A percentile compares a stretch with the other conserved stretches of the same genome.
These are phyloP conservation scores for Phataginus tetradactyla DNA, from an alignment of 2,797 vertebrate species.

Conservation along the genomic window DNA sequence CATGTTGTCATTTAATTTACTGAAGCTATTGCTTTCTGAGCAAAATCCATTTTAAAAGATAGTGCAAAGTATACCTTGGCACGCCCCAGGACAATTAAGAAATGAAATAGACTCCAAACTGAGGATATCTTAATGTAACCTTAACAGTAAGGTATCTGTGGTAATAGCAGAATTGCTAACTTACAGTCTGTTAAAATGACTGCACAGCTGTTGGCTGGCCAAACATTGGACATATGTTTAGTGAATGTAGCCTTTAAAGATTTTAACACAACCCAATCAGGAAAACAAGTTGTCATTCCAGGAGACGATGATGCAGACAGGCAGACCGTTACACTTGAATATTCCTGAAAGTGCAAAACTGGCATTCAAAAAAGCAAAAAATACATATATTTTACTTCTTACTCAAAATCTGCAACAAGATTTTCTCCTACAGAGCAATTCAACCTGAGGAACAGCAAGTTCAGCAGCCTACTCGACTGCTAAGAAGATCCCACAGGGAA, in stretches of 20 bases:
- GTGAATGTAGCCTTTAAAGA: conserved; percentile 73
- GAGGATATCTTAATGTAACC: conserved; percentile 27
- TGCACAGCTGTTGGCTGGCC: conserved; percentile 59
- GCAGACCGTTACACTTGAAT: conserved; percentile 49
- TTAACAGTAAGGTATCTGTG: conserved; percentile 22
- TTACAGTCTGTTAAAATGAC: conserved; percentile 41
- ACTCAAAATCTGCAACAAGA: conserved; percentile 24
- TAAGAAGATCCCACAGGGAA: neutral
- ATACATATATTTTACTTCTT: neutral
- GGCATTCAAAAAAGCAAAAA: conserved; percentile 40
- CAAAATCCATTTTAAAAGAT: conserved; percentile 40
- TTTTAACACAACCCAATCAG: conserved; percentile 74
- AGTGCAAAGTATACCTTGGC: neutral
- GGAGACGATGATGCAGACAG: conserved; percentile 68
- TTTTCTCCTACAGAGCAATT: conserved; percentile 2
- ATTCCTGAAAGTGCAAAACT: conserved; percentile 5
- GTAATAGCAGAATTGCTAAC: neutral
- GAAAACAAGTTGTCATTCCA: conserved; percentile 73
- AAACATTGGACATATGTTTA: conserved; percentile 73
- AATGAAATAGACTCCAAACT: conserved; percentile 27
- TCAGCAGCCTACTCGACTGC: neutral
- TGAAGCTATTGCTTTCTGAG: neutral
- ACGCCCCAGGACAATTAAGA: neutral
- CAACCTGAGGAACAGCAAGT: neutral
- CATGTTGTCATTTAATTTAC: neutral